These are phyloP conservation scores for Stenchaetothrips biformis DNA, from an alignment of 2,888 invertebrate species.

Conservation along the genomic window DNA sequence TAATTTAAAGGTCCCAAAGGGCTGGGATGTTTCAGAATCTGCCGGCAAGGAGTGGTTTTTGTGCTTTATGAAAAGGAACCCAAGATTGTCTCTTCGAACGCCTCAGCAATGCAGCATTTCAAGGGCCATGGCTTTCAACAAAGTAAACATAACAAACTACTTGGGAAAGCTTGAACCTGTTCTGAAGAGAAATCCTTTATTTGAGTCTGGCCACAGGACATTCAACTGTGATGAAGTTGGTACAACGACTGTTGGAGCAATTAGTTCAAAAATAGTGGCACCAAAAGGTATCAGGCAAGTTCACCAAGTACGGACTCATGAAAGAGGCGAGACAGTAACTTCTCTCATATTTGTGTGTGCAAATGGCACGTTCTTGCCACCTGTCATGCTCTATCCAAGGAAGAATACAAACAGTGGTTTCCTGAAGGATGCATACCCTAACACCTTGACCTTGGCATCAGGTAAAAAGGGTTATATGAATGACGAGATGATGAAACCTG, in stretches of 20 bases:
- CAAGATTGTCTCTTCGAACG: background rate
- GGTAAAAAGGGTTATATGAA: background rate
- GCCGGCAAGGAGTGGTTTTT: background rate
- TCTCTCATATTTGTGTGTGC: background rate
- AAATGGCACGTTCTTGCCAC: background rate
- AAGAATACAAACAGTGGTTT: background rate
- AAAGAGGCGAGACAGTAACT: background rate
- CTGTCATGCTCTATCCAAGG: background rate
- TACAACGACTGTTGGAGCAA: slow-evolving; percentile 27
- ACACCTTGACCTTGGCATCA: background rate
- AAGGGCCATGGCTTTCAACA: background rate
- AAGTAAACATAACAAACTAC: background rate
- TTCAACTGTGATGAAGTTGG: background rate
- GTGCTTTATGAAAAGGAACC: background rate
- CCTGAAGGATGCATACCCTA: background rate
- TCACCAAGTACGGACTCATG: background rate
- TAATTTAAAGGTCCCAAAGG: background rate
- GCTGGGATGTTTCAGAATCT: background rate
- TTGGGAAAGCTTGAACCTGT: background rate
- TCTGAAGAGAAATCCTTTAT: slow-evolving; percentile 14
- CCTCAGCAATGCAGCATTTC: background rate
- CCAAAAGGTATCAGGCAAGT: background rate
- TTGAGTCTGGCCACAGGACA: background rate
- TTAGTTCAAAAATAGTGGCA: background rate
- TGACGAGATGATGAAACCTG: background rate